Evolutionary conservation across 2,888 invertebrate species (phyloP).

Genomic region (Desoria tigrina): DNA sequence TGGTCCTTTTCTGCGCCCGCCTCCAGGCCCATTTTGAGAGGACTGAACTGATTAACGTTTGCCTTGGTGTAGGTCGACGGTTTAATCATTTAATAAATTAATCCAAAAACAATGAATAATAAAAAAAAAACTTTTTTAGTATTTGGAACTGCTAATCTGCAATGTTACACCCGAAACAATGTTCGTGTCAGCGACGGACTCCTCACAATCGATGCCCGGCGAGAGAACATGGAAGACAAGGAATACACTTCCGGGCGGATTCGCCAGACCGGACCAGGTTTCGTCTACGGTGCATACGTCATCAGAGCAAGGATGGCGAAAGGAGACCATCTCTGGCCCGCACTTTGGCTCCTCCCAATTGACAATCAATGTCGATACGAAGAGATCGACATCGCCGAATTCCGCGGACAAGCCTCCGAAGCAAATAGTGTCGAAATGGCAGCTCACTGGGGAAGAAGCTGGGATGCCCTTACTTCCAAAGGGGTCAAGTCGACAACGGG

Average conservation of each 20-base stretch:
- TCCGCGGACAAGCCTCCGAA: conserved; percentile 46
- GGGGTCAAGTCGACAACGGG: conserved; percentile 27
- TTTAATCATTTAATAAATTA: neutral
- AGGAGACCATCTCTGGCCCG: conserved; percentile 52
- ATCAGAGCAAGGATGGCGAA: conserved; percentile 43
- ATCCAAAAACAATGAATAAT: neutral
- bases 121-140: conserved; percentile 19
- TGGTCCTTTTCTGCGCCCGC: too few relatives aligned
- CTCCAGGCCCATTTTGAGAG: too few relatives aligned
- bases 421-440: conserved; percentile 40
- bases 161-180: conserved; percentile 49
- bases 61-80: neutral
- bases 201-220: conserved; percentile 41
- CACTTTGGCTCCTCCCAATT: conserved; percentile 38
- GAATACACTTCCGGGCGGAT: conserved; percentile 47
- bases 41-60: too few relatives aligned
- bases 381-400: conserved; percentile 52
- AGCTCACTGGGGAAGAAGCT: conserved; percentile 37
- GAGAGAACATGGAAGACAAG: conserved; percentile 43
- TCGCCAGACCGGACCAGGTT: conserved; percentile 36
- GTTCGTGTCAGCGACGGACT: conserved; percentile 43
- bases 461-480: conserved; percentile 6
- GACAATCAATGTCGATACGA: conserved; percentile 48
- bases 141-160: conserved; percentile 47
- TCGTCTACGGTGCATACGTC: conserved; percentile 50